These are phyloP conservation scores for Centropus unirufus DNA, from an alignment of 2,113 vertebrate species.

Conservation along the genomic window DNA sequence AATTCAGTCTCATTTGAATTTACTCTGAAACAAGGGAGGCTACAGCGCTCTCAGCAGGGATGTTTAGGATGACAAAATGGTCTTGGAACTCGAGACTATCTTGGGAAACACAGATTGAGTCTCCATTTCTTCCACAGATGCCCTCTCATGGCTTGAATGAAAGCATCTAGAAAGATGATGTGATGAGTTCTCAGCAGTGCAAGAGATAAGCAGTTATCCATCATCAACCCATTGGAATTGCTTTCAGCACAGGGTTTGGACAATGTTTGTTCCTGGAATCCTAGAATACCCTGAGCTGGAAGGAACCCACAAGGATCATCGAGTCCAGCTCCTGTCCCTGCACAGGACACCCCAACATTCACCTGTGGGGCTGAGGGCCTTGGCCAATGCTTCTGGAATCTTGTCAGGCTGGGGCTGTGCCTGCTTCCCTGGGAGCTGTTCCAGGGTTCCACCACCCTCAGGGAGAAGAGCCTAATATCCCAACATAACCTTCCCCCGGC, in stretches of 20 bases:
- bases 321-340: too few relatives aligned
- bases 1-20: not conserved
- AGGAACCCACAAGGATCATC: too few relatives aligned
- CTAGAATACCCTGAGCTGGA: too few relatives aligned
- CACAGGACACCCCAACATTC: too few relatives aligned
- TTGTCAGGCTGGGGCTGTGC: too few relatives aligned
- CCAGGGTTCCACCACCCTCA: too few relatives aligned
- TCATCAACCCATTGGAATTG: too few relatives aligned
- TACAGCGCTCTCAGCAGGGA: not conserved
- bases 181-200: not conserved
- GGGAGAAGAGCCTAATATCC: too few relatives aligned
- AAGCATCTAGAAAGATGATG: not conserved
- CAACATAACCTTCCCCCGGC: too few relatives aligned
- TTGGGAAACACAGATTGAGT: not conserved
- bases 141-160: not conserved
- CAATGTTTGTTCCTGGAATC: not conserved
- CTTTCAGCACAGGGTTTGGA: accelerated
- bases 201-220: not conserved
- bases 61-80: not conserved
- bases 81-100: not conserved
- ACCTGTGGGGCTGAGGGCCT: too few relatives aligned
- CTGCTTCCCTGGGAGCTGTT: too few relatives aligned
- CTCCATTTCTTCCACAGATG: not conserved
- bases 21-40: not conserved
- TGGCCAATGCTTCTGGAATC: too few relatives aligned